Conservation (phyloP, 2,797 vertebrate species). For the Okamejei kenojei region DNA sequence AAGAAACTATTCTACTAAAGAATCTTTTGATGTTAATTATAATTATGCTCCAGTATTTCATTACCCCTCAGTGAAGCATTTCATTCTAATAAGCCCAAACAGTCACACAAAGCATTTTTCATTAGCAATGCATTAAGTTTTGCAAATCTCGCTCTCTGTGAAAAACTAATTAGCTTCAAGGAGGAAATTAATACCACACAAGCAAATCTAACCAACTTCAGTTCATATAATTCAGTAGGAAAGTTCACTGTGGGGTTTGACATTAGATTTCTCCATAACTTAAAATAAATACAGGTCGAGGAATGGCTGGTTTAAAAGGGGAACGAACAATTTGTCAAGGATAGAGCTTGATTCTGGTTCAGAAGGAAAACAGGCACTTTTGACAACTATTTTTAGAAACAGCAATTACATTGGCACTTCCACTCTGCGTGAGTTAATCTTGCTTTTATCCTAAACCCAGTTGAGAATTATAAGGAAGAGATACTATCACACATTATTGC, state of each 20-base stretch:
- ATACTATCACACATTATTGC: conserved; percentile 4
- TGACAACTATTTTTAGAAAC: conserved; percentile 18
- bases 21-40: background rate
- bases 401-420: conserved; percentile 34
- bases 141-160: background rate
- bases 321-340: background rate
- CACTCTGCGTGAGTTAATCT: background rate
- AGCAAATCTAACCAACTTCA: background rate
- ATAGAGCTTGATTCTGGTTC: background rate
- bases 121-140: background rate
- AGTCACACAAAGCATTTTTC: background rate
- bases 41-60: background rate
- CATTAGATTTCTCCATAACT: conserved; percentile 9
- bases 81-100: background rate
- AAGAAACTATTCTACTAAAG: background rate
- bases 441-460: conserved; percentile 13
- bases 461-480: conserved; percentile 23
- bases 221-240: background rate
- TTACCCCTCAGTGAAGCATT: background rate
- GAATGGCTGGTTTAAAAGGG: background rate
- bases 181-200: background rate
- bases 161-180: background rate
- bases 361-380: background rate
- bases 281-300: background rate
- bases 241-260: background rate